Base-by-base conservation (phyloP, 1,140 invertebrate genomes). In the Dolichoris vasculosae region DNA sequence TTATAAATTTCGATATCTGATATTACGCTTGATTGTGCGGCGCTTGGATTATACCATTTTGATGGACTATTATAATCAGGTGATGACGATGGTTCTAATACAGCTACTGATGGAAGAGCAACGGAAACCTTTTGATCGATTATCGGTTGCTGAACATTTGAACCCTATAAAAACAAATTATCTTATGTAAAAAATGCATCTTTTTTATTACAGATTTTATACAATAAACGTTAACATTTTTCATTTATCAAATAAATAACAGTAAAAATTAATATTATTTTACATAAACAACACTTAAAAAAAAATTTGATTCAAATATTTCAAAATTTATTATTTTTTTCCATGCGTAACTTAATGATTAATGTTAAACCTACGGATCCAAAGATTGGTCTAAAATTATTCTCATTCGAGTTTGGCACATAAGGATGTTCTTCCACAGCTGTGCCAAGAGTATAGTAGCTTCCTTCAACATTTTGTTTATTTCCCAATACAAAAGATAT, bases 401-500 rank as follows among this genome's bases (percentile, higher is more conserved):
- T 85, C 13, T 92, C 89, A 23, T 86, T 82, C 4, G 75, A 73
- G 51, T 86, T 84, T 1, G 73, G 67, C 40, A 92, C 92, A 76
- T 94, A 94, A 8, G 92, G 92, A 87, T 91, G 93, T 85, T 94
- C 93, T 15, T 93, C 92, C 20, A 93, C 85, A 0, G 93, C 90
- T 9, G 91, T 92, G 1, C 93, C 94, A 23, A 90, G 88, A 0
- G 91, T 91, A 81, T 93, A 94, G 81, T 94, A 92, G 30, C 90
- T 89, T 30, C 92, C 93, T 63, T 94, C 93, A 40, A 95, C 94
- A 78, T 94, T 95, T 82, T 95, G 95, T 67, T 94, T 93, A 81
- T 95, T 95, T 1, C 95, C 95, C 6, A 95, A 90, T 11, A 95
- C 94, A 88, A 96, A 95, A 0, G 95, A 94, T 9, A 95, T 95